Evolutionary conservation across 2,888 invertebrate genomes (phyloP), one percentile per base, ranked within the genome.

Genomic region (Neoitamus cyanurus): DNA sequence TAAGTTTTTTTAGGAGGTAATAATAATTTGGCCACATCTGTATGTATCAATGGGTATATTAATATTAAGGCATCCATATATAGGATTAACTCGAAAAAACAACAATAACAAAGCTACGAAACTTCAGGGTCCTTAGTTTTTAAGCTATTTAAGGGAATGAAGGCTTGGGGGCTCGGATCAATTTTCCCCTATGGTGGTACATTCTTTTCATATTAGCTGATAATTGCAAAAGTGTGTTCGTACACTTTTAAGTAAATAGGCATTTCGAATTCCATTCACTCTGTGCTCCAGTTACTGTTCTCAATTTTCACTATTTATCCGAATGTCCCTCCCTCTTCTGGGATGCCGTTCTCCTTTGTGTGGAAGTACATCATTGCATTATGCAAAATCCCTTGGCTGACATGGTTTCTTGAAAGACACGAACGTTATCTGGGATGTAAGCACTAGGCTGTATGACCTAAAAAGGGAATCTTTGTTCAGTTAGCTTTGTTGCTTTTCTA

Each of bases 321-420:
- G 13, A 42, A 42, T 42, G 15, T 42, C 15, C 42, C 13, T 42
- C 42, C 42, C n/a, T 42, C 42, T n/a, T n/a, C 42, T 13, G 5
- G 42, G 42, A 42, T 15, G 42, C 3, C 42, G 42, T 13, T 37
- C 37, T n/a, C 42, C 42, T 42, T 42, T 48, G 20, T 48, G 20
- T 20, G 48, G 15, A 48, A 6, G 20, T 6, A 20, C 20, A 48
- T 58, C 58, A 58, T 25, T 58, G 25, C 25, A 58, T 58, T 58
- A 58, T 58, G 58, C 58, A 58, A 58, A 58, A 58, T 58, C 58
- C 58, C 20, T 58, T 58, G 58, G 58, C 58, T 58, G 58, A 58
- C 58, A 58, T 58, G 58, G 58, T 58, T 58, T 58, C 25, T 58
- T 58, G 58, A 58, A 58, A 58, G 58, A 58, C 58, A 58, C 25